These are phyloP conservation scores for Nautilus pompilius DNA, from an alignment of 1,140 invertebrate genomes.

Conservation along the genomic window DNA sequence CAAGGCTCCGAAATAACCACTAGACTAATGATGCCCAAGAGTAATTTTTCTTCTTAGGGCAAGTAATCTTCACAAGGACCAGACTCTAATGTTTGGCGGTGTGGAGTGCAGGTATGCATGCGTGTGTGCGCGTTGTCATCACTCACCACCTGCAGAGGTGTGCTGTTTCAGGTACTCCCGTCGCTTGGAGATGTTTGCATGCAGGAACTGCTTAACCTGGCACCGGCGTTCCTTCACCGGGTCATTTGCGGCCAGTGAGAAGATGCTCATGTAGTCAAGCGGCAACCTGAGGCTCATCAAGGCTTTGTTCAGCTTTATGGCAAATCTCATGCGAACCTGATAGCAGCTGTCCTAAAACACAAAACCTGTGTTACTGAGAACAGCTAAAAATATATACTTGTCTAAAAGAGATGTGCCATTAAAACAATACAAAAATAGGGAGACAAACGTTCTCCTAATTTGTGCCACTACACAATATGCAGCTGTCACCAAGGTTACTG, in stretches of 20 bases:
- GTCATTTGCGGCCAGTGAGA: slow-evolving; percentile 82
- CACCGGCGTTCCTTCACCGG: slow-evolving; percentile 70
- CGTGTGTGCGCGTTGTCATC: too few relatives aligned
- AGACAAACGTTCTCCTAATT: neutral
- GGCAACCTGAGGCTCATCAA: slow-evolving; percentile 68
- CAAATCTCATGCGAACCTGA: slow-evolving; percentile 87
- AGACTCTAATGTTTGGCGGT: neutral
- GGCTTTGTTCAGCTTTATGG: slow-evolving; percentile 88
- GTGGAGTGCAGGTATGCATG: too few relatives aligned
- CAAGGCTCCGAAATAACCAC: too few relatives aligned
- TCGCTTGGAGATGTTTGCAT: slow-evolving; percentile 81
- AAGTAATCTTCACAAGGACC: neutral
- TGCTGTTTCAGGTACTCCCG: slow-evolving; percentile 81
- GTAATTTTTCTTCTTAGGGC: neutral
- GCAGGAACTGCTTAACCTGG: slow-evolving; percentile 73
- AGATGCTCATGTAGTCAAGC: slow-evolving; percentile 95
- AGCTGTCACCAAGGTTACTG: too few relatives aligned
- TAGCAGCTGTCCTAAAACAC: slow-evolving; percentile 74
- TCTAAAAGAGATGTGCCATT: too few relatives aligned
- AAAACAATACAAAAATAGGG: too few relatives aligned
- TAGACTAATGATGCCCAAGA: too few relatives aligned
- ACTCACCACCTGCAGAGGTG: slow-evolving; percentile 29
- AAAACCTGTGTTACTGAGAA: too few relatives aligned
- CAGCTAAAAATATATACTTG: neutral
- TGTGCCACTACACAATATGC: neutral